These are phyloP conservation scores for Coracias cyanogaster DNA, from an alignment of 2,797 vertebrate species.

Conservation along the genomic window DNA sequence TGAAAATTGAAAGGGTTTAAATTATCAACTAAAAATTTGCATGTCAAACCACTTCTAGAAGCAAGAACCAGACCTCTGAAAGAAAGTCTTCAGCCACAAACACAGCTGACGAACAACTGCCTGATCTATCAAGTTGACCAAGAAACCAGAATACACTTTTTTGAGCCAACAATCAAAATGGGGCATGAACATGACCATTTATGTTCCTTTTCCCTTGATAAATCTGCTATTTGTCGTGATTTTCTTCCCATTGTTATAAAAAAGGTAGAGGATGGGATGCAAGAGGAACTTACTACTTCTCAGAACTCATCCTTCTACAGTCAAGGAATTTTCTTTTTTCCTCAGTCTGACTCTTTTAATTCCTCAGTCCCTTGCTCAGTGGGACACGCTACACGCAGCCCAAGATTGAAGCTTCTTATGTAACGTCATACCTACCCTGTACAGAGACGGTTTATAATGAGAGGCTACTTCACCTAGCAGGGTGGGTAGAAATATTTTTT, in stretches of 20 bases:
- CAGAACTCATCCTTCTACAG: not conserved
- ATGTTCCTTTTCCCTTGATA: not conserved
- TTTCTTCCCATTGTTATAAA: not conserved
- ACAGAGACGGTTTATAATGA: not conserved
- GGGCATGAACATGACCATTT: rapidly evolving
- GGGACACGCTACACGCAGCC: not conserved
- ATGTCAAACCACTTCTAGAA: not conserved
- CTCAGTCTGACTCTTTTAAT: not conserved
- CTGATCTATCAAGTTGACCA: not conserved
- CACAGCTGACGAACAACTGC: not conserved
- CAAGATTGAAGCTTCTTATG: not conserved
- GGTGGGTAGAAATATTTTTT: not conserved
- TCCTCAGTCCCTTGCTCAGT: not conserved
- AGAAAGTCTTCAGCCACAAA: not conserved
- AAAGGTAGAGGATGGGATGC: not conserved
- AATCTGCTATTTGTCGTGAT: not conserved
- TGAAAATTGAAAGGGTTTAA: not conserved
- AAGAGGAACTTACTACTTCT: not conserved
- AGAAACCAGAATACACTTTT: not conserved
- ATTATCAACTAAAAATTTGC: not conserved
- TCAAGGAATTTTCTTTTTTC: not conserved
- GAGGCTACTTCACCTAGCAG: not conserved
- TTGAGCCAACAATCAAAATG: not conserved
- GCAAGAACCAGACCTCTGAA: not conserved
- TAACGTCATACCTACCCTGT: not conserved